A percentile compares a stretch with the other conserved stretches of the same genome.
Evolutionary conservation across 2,888 invertebrate species (phyloP).

Genomic region (Cistogaster globosa): DNA sequence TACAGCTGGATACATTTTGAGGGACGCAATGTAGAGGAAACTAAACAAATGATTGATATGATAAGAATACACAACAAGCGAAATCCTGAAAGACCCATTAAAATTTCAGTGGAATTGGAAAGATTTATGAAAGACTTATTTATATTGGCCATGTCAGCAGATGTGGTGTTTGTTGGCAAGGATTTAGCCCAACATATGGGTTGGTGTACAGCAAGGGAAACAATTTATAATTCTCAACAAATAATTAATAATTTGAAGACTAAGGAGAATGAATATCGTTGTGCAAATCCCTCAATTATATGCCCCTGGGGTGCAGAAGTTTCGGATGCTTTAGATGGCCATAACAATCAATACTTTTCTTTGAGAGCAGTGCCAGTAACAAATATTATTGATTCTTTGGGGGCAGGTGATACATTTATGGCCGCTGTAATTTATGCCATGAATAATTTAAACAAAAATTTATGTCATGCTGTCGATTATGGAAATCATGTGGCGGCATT

Average conservation of each 20-base stretch:
- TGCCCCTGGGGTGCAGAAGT: conserved; percentile 84
- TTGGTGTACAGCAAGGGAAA: conserved; percentile 84
- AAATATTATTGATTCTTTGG: conserved; percentile 86
- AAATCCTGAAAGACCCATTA: conserved; percentile 75
- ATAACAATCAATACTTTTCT: conserved; percentile 78
- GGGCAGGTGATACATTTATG: conserved; percentile 88
- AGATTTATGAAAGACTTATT: conserved; percentile 83
- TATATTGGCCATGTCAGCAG: conserved; percentile 84
- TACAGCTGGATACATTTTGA: conserved; percentile 89
- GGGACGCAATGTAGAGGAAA: conserved; percentile 84
- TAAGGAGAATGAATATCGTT: not conserved
- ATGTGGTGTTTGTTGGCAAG: conserved; percentile 87
- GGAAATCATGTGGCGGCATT: conserved; percentile 86
- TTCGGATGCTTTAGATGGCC: conserved; percentile 83
- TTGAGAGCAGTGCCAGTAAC: conserved; percentile 84
- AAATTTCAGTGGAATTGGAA: conserved; percentile 87
- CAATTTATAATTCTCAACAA: conserved; percentile 82
- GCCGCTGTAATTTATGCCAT: conserved; percentile 85
- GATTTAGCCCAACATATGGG: conserved; percentile 85
- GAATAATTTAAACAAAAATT: conserved; percentile 78
- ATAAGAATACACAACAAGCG: conserved; percentile 83
- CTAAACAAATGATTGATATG: conserved; percentile 84
- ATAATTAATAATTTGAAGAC: conserved; percentile 74
- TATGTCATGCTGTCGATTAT: conserved; percentile 84
- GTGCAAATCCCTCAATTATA: conserved; percentile 73